Conservation (phyloP, 2,113 vertebrate species). For the Arothron firmamentum region DNA sequence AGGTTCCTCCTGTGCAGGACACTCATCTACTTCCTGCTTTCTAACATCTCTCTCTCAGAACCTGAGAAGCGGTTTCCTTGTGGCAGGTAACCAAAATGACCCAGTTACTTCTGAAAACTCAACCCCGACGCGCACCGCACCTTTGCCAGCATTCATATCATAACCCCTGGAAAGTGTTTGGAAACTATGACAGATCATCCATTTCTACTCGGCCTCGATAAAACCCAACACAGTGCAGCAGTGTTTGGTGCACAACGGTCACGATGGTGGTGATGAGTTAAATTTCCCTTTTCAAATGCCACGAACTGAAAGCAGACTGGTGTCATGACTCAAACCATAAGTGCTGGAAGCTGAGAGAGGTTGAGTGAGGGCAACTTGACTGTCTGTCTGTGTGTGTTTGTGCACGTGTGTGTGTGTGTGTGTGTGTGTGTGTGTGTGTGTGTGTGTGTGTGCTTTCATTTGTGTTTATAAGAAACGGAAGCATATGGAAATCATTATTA, state of each 20-base stretch:
- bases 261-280: conserved; percentile 35
- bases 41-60: no score
- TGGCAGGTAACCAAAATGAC: background rate
- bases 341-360: conserved; percentile 25
- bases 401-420: no score
- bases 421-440: no score
- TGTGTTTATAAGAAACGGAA: conserved; percentile 57
- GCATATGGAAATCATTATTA: conserved; percentile 72
- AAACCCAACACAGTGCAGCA: conserved; percentile 25
- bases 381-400: conserved; percentile 16
- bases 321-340: conserved; percentile 25
- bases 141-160: no score
- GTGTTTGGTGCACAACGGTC: conserved; percentile 23
- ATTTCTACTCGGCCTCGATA: conserved; percentile 5
- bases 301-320: conserved; percentile 26
- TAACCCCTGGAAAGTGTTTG: background rate
- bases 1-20: no score
- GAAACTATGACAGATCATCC: background rate
- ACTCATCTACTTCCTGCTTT: no score
- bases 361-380: conserved; percentile 18
- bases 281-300: conserved; percentile 42
- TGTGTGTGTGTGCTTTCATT: conserved; percentile 18
- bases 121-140: no score
- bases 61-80: background rate
- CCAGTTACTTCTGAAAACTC: background rate